phyloP scores from a whole-genome alignment of 2,113 vertebrate genomes.

The Geothlypis trichas region DNA sequence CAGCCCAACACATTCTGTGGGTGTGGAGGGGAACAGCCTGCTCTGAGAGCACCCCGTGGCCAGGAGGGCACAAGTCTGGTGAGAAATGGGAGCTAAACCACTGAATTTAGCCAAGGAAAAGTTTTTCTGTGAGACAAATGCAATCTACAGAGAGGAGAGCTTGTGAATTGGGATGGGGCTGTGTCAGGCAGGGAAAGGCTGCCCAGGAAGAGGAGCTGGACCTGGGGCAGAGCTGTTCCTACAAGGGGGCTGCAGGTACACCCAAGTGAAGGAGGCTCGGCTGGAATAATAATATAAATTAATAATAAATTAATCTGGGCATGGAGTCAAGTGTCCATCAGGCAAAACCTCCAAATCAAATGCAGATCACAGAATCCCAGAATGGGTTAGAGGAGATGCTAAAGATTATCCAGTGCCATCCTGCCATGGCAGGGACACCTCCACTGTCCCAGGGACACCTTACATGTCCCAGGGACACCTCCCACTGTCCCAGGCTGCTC shows the following conservation, averaged over 20 bases:
- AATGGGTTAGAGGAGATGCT: background rate
- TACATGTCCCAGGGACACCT: background rate
- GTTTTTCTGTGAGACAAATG: background rate
- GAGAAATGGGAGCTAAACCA: background rate
- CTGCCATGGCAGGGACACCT: background rate
- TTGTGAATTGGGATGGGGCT: background rate
- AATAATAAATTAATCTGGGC: background rate
- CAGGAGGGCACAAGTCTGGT: background rate
- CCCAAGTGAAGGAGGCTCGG: background rate
- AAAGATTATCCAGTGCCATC: background rate
- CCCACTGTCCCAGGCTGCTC: background rate
- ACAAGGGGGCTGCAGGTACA: background rate
- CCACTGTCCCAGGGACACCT: background rate
- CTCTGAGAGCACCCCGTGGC: background rate
- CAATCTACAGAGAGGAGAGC: background rate
- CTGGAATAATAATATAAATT: background rate
- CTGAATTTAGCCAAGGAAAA: background rate
- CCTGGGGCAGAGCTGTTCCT: background rate
- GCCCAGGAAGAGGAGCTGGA: background rate
- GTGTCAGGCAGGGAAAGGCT: background rate
- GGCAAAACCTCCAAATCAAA: background rate
- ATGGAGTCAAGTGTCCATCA: background rate
- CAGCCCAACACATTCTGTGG: background rate
- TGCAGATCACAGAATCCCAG: background rate
- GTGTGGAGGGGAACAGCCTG: background rate